Percentiles rank a stretch among this genome's conserved stretches.
These are phyloP conservation scores for Conger conger DNA, from an alignment of 2,113 vertebrate genomes.

Conservation along the genomic window DNA sequence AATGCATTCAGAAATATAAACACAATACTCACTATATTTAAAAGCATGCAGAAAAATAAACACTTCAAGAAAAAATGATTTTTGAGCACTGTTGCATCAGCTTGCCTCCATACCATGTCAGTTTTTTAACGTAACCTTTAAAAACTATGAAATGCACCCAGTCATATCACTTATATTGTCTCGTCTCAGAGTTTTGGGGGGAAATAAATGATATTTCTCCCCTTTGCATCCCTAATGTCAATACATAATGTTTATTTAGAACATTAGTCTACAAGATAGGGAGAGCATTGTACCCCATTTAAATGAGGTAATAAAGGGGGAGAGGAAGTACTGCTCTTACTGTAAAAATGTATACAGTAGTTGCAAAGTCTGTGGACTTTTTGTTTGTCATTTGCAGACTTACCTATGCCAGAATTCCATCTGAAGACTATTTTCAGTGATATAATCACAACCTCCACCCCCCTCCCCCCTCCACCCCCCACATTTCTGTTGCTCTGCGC, in stretches of 20 bases:
- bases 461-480: conserved; percentile 35
- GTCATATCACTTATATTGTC: not conserved
- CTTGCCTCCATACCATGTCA: not conserved
- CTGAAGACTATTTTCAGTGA: conserved; percentile 9
- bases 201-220: not conserved
- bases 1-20: not conserved
- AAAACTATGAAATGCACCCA: not conserved
- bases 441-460: conserved; percentile 25
- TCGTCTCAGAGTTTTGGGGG: not conserved
- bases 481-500: conserved; percentile 85
- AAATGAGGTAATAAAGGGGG: not conserved
- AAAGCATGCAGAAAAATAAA: not conserved
- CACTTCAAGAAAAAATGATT: not conserved
- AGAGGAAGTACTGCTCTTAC: not conserved
- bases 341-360: not conserved
- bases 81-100: not conserved
- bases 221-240: not conserved
- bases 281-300: too few relatives aligned
- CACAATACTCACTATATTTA: not conserved
- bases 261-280: not conserved
- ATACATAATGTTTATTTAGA: not conserved
- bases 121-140: not conserved
- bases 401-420: not conserved
- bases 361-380: not conserved
- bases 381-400: not conserved